Evolutionary conservation across 2,797 vertebrate species (phyloP), one percentile per base, ranked within the genome.

Genomic region (Acipenser oxyrinchus): DNA sequence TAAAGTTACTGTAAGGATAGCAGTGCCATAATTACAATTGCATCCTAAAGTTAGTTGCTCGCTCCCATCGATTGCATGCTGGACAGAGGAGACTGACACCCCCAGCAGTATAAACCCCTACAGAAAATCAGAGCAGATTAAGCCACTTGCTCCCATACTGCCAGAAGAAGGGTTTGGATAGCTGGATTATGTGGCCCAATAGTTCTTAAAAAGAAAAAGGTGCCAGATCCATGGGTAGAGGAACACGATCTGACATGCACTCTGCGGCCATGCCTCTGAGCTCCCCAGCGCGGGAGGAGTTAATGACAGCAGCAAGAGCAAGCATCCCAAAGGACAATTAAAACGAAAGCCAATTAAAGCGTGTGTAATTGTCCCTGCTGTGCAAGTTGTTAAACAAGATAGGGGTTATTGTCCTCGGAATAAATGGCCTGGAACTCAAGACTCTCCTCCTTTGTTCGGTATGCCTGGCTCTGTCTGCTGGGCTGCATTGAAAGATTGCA

Each of bases 301-400:
- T 68, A 68, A 55, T 60, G 62, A 48, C 48, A 68, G 71, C 60
- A 78, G 82, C 84, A 84, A 87, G 87, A 77, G 83, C 74, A 80
- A 75, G 65, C 71, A 77, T 87, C 84, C 82, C 86, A 82, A 81
- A 87, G 84, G 85, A 86, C 85, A 87, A 90, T 93, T 93, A 92
- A 93, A 90, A 76, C 76, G 75, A 83, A 73, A 91, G 84, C 83
- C 88, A 93, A 93, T 94, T 93, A 94, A 93, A 92, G 84, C 76
- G 79, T 84, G 85, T 83, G 86, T 88, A 89, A 92, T 92, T 87
- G 89, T 81, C 83, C 89, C 89, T 89, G 86, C 84, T 83, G 89
- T 83, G 88, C 84, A 86, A 87, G 91, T 85, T 92, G 92, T 92
- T 92, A 92, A 93, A 92, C 90, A 91, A 91, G 90, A 92, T 89